phyloP scores from a whole-genome alignment of 2,113 vertebrate species.

The Uria lomvia region DNA sequence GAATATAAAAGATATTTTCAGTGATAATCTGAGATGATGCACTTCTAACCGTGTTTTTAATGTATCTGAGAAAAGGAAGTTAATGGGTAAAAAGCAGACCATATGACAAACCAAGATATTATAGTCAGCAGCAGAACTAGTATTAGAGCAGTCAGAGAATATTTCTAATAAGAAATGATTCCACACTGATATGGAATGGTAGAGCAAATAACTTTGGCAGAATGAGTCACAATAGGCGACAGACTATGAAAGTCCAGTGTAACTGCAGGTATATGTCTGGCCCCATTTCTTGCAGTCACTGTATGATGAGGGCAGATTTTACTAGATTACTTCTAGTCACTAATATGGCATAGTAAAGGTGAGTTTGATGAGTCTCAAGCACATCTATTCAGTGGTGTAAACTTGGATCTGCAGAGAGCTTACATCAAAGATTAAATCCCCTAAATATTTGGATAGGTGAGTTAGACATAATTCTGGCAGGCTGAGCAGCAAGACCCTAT shows the following conservation, averaged over 20 bases:
- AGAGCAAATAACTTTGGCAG: neutral
- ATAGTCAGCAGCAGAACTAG: neutral
- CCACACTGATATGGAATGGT: neutral
- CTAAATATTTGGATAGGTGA: neutral
- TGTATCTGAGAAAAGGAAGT: neutral
- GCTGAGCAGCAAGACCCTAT: neutral
- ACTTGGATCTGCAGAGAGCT: neutral
- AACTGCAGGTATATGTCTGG: neutral
- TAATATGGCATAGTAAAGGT: neutral
- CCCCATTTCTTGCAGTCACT: neutral
- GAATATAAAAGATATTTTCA: neutral
- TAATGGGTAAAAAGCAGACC: neutral
- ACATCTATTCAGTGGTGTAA: neutral
- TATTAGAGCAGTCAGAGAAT: neutral
- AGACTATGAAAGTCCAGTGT: neutral
- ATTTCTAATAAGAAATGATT: neutral
- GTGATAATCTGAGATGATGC: neutral
- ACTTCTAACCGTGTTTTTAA: neutral
- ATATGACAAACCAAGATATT: neutral
- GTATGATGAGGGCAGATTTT: neutral
- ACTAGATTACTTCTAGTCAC: neutral
- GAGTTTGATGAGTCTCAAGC: neutral
- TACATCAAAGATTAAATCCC: neutral
- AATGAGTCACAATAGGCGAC: neutral
- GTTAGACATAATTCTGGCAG: neutral